Conservation (phyloP, 37 sponge, comb jelly and placozoan species). For the Cliona cf. orientalis region DNA sequence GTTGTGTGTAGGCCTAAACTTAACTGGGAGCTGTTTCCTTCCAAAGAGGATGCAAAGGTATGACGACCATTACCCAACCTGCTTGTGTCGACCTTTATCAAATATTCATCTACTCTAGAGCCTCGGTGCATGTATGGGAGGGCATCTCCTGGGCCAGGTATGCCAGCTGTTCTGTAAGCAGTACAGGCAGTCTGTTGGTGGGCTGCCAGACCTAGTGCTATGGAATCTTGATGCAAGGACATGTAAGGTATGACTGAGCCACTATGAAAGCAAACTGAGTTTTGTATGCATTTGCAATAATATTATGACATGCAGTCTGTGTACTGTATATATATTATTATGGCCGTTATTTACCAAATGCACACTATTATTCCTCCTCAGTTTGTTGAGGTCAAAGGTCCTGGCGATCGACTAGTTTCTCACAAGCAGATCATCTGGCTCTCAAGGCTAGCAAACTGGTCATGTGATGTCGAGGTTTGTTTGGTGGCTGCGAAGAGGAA, state of each 20-base stretch:
- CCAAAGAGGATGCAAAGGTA: background rate
- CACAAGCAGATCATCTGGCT: slow-evolving; percentile 79
- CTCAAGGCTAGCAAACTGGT: slow-evolving; percentile 50
- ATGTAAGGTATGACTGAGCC: slow-evolving; percentile 55
- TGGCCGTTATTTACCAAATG: background rate
- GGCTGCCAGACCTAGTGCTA: slow-evolving; percentile 80
- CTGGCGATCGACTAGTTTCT: slow-evolving; percentile 76
- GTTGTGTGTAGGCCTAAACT: slow-evolving; percentile 31
- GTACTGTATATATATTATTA: background rate
- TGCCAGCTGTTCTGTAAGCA: slow-evolving; percentile 41
- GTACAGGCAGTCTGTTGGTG: slow-evolving; percentile 45
- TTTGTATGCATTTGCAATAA: background rate
- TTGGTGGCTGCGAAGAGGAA: slow-evolving; percentile 54
- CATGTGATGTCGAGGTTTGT: slow-evolving; percentile 73
- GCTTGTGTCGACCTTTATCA: background rate
- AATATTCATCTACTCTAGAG: slow-evolving; percentile 25
- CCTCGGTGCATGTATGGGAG: slow-evolving; percentile 63
- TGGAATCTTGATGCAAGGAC: slow-evolving; percentile 51
- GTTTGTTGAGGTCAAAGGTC: slow-evolving; percentile 92
- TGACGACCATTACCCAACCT: background rate
- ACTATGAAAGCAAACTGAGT: background rate
- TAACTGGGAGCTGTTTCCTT: background rate
- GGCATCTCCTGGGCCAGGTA: slow-evolving; percentile 32
- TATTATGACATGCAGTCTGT: background rate
- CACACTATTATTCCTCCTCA: background rate